Evolutionary conservation across 2,113 vertebrate genomes (phyloP).

Genomic region (Pica pica): DNA sequence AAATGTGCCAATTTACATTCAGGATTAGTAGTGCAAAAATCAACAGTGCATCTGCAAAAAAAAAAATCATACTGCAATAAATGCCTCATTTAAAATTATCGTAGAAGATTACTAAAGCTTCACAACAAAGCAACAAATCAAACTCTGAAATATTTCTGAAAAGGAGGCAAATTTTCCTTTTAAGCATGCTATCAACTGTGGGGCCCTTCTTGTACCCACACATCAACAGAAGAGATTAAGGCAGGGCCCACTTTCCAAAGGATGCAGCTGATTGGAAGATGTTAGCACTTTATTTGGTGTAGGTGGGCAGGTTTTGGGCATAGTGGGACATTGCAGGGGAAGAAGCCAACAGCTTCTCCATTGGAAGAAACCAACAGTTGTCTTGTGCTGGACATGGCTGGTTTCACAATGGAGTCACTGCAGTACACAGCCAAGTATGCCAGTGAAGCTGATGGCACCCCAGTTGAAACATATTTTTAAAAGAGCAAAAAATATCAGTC

Average conservation of each 20-base stretch:
- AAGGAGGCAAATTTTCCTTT: background rate
- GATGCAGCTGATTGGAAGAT: background rate
- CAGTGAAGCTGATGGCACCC: background rate
- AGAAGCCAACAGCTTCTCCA: no score
- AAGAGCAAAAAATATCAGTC: background rate
- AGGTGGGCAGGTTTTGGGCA: background rate
- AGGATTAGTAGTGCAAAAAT: background rate
- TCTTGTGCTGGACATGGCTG: background rate
- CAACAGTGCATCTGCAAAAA: background rate
- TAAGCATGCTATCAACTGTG: background rate
- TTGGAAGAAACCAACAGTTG: background rate
- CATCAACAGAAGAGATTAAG: background rate
- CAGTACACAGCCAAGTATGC: rapidly evolving
- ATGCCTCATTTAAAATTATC: background rate
- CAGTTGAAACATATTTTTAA: background rate
- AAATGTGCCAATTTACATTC: background rate
- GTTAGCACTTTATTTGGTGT: background rate
- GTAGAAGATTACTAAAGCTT: background rate
- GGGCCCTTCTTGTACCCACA: background rate
- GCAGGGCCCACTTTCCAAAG: background rate
- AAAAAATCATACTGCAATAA: background rate
- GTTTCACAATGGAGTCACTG: background rate
- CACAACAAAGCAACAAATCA: background rate
- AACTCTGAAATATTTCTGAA: background rate
- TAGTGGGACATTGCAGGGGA: no score